Evolutionary conservation across 2,113 vertebrate genomes (phyloP), one percentile per base, ranked within the genome.

Genomic region (Rhinolophus sinicus): DNA sequence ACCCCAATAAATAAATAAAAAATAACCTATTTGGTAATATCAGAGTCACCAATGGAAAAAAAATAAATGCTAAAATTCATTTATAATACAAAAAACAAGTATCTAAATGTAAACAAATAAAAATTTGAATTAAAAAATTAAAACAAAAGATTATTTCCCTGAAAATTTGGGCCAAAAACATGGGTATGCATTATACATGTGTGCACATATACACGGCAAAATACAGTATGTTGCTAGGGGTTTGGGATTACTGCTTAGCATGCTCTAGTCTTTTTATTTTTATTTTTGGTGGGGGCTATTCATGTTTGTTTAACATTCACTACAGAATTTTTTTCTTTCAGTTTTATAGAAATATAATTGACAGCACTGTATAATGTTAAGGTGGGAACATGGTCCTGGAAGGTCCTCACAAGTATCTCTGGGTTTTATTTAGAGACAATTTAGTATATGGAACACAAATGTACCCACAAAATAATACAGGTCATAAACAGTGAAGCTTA

Each of bases 261-360:
- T 28, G 30, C 73, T 86, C 54, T 91, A 81, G 6, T 78, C 35
- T 80, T 91, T 80, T 26, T 50, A 50, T 69, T 93, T 62, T 38
- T 47, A 33, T 33, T 30, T 64, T 64, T 13, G 44, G 81, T 0
- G 10, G 38, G n/a, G 26, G 12, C 21, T 72, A 54, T 88, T 62
- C 35, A 86, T 69, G 62, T 69, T 78, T 75, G 65, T 65, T 92
- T 93, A 87, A 93, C 73, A 70, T 44, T 69, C 8, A 78, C 62
- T 78, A 64, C 6, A 60, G 40, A 92, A 70, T 80, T 24, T 78
- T 70, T 87, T 88, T n/a, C 50, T 88, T 88, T 72, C 56, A 30
- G 54, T 72, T 72, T 88, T 40, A 88, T 30, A 88, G 84, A 62
- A 19, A 81, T 52, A 38, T 40, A 72, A 80, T 72, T 81, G 40